Base-by-base conservation (phyloP, 1,140 invertebrate genomes). In the Stenopsyche tienmushanensis region DNA sequence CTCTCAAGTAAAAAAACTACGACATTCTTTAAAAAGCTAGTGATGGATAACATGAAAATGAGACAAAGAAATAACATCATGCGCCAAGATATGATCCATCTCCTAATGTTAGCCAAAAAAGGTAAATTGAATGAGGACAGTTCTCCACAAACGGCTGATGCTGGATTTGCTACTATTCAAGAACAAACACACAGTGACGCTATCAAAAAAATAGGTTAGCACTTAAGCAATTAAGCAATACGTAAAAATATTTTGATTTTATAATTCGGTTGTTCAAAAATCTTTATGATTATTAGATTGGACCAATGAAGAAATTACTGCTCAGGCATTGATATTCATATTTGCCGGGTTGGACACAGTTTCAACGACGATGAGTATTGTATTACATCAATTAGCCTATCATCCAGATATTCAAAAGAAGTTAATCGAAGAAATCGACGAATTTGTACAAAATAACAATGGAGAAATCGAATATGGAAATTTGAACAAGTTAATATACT, bases 21-120 rank as follows among this genome's bases (percentile, higher is more conserved):
- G n/a, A n/a, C n/a, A n/a, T n/a, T n/a, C n/a, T n/a, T 80, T 76
- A 65, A 66, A 3, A 65, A 71, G 0, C 58, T 83, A 1, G 75
- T 84, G 1, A 54, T 77, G n/a, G n/a, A n/a, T 13, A 39, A 13
- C 13, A 8, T 39, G 18, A n/a, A 10, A 45, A 49, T 15, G n/a
- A 21, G 18, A 49, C 18, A 18, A 49, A 18, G 10, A 3, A 2
- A 18, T 17, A 17, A 49, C 18, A 49, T 20, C n/a, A 18, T 20
- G 18, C 13, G 3, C 45, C 5, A 45, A 15, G 3, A 49, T 18
- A 5, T 49, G 23, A 49, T 49, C 10, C 45, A 49, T 5, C 23
- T 49, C 10, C 45, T 49, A 17, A 15, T 5, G 45, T 17, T 20
- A 49, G 10, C 1, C 10, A 3, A 18, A 20, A 49, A 49, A 2